Base-by-base conservation (phyloP, 2,888 invertebrate genomes). In the Drosophila nigritarsus region DNA sequence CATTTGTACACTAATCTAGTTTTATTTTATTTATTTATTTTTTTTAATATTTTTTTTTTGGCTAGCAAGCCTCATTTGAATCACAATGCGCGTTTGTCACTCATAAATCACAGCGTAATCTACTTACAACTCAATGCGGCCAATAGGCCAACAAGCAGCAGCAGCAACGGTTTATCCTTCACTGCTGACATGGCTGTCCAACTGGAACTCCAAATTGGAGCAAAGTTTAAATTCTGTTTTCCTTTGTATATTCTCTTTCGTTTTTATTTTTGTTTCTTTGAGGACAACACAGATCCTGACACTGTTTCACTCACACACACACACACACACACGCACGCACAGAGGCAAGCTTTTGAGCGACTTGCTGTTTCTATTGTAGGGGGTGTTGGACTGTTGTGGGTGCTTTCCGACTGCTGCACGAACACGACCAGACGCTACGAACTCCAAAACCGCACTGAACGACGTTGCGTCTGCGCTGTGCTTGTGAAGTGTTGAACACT, bases 371-470 rank as follows among this genome's bases (percentile, higher is more conserved):
- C 59, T 54, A 59, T 45, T 38, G 20, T 20, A 13, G 42, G 38
- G 40, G 40, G 5, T 13, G 34, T 13, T 24, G 24, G 45, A 15
- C 24, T 42, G 29, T 55, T 58, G 40, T 7, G 55, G 51, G 40
- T 56, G 27, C 66, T 65, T 62, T 38, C 49, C 65, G 67, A 72
- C 29, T 72, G 56, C 54, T 74, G 51, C 70, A 68, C 78, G 80
- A 76, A 76, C 80, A 77, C 91, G 90, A 91, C 92, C 90, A 84
- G 74, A 80, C 90, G 73, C 90, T 80, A 71, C 86, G 90, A 87
- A 90, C 88, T 87, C 83, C 85, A 84, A 91, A 91, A 90, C 89
- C 91, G 90, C 84, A 91, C 91, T 91, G 89, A 91, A 78, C 83
- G 80, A 76, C 74, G 86, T 73, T 87, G 90, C 89, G 89, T 83